Evolutionary conservation across 1,140 invertebrate species (phyloP), one percentile per base, ranked within the genome.

Genomic region (Batillaria attramentaria): DNA sequence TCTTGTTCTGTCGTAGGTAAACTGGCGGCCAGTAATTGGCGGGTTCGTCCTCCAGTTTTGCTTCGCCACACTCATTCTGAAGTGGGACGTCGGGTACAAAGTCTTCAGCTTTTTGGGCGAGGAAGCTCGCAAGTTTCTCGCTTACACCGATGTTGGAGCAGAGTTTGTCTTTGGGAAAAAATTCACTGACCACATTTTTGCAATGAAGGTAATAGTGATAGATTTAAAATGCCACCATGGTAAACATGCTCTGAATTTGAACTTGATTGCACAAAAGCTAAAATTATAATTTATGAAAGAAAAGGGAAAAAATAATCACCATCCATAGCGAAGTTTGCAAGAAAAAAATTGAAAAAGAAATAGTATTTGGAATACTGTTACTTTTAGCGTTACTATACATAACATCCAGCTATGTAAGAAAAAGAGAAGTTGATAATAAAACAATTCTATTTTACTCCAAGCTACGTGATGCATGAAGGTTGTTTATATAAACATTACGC

Each of bases 41-140:
- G 97, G 97, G 0, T 88, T 98, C 16, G 91, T 94, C 0, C 89
- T 98, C 6, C 98, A 99, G 92, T 96, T 98, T 85, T 46, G 94
- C 0, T 94, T 99, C 74, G 97, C 95, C 0, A 82, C 98, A 0
- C 81, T 98, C 1, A 96, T 96, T 76, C 94, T 99, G 70, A 93
- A 96, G 84, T 98, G 96, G 95, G 87, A 93, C 1, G 89, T 94
- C n/a, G 97, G 97, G 0, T 92, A 95, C 66, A 85, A 91, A 0
- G 93, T 96, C 24, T 94, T 98, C 76, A 88, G 94, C 79, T 97
- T 96, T 84, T 87, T 97, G 65, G 95, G 96, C 3, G 91, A 95
- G 77, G 84, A 92, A 81, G 89, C 94, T 4, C 93, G 94, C 20
- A 93, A 92, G 0, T 98, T 99, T 87, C 89, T 99, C 31, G 91